Evolutionary conservation across 2,113 vertebrate species (phyloP).

Genomic region (Pseudorasbora parva): DNA sequence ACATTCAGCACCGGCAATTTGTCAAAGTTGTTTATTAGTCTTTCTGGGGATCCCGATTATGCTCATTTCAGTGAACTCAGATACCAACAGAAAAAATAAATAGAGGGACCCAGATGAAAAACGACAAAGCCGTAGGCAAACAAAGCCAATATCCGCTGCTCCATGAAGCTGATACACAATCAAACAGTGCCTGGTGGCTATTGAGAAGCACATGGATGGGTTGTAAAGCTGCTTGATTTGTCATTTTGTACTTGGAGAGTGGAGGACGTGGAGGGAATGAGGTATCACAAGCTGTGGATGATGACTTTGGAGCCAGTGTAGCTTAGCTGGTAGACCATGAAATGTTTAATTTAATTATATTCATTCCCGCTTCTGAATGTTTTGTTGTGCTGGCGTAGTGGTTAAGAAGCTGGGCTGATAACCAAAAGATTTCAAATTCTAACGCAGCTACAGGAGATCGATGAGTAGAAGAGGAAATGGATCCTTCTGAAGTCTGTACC

Average conservation of each 20-base stretch:
- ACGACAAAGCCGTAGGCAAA: slow-evolving; percentile 46
- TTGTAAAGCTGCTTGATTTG: slow-evolving; percentile 40
- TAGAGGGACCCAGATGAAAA: slow-evolving; percentile 41
- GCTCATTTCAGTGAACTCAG: slow-evolving; percentile 36
- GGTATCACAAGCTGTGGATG: slow-evolving; percentile 38
- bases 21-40: slow-evolving; percentile 23
- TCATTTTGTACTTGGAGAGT: slow-evolving; percentile 12
- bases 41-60: slow-evolving; percentile 2
- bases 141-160: slow-evolving; percentile 52
- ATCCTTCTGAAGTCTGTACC: not conserved
- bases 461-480: not conserved
- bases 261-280: not conserved
- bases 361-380: not conserved
- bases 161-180: slow-evolving; percentile 49
- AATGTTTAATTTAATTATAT: slow-evolving; percentile 9
- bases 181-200: slow-evolving; percentile 30
- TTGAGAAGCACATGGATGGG: slow-evolving; percentile 13
- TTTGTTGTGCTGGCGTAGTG: not conserved
- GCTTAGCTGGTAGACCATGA: not conserved
- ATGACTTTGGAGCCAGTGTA: slow-evolving; percentile 3
- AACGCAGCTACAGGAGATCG: not conserved
- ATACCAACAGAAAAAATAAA: slow-evolving; percentile 2
- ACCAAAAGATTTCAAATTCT: not conserved
- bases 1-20: not conserved
- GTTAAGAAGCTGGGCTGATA: not conserved